Conservation (phyloP, 2,888 invertebrate species). For the Sipha maydis region DNA sequence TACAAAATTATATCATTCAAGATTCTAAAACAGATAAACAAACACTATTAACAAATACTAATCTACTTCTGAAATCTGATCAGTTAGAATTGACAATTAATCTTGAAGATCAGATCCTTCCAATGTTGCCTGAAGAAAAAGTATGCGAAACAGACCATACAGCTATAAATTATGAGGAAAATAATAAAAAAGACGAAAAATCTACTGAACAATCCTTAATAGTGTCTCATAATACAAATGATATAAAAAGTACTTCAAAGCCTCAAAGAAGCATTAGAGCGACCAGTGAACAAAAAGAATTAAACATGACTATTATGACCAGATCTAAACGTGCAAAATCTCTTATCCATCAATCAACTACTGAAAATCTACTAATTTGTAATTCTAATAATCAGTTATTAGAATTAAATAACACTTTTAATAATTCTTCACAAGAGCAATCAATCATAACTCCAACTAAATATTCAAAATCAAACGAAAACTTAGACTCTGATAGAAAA, state of each 20-base stretch:
- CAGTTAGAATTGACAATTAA: neutral
- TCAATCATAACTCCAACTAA: neutral
- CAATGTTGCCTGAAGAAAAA: neutral
- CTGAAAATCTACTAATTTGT: neutral
- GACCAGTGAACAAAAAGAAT: neutral
- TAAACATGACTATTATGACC: neutral
- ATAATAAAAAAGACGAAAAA: neutral
- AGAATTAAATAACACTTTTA: neutral
- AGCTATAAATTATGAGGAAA: neutral
- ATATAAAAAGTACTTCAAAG: neutral
- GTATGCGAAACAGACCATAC: neutral
- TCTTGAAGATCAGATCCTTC: neutral
- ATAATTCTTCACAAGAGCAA: neutral
- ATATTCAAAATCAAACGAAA: neutral
- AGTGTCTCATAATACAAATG: neutral
- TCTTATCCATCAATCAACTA: neutral
- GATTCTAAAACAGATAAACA: neutral
- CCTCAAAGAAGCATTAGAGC: neutral
- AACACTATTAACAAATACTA: neutral
- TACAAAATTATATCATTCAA: neutral
- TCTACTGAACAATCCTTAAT: neutral
- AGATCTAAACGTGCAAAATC: slow-evolving; percentile 5
- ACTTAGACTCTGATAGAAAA: neutral
- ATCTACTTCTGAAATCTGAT: neutral
- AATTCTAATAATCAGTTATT: neutral